These are phyloP conservation scores for Emydocephalus ijimae DNA, from an alignment of 2,113 vertebrate genomes.

Conservation along the genomic window DNA sequence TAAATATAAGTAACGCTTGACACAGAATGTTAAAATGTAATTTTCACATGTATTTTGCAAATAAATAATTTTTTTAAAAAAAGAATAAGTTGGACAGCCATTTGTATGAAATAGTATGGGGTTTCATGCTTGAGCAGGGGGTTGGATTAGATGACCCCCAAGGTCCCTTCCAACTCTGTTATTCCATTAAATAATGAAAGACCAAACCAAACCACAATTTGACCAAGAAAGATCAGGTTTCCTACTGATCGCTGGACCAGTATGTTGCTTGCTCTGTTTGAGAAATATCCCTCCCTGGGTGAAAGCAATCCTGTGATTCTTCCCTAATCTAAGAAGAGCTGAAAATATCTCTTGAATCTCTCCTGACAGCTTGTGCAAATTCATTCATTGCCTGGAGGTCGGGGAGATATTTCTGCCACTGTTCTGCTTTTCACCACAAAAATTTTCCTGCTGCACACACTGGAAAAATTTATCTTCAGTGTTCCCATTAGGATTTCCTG, in stretches of 20 bases:
- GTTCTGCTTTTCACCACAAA: not conserved
- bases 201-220: not conserved
- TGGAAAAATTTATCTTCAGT: not conserved
- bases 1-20: too few relatives aligned
- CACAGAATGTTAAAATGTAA: too few relatives aligned
- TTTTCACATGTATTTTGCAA: too few relatives aligned
- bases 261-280: not conserved
- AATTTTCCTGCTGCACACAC: not conserved
- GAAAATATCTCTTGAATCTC: not conserved
- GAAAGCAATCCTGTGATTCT: not conserved
- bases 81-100: not conserved
- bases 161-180: not conserved
- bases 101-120: not conserved
- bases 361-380: not conserved
- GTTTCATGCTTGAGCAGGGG: not conserved
- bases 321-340: not conserved
- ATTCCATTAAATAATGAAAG: not conserved
- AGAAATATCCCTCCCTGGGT: not conserved
- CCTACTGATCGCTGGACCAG: not conserved
- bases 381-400: fast-evolving
- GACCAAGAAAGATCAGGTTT: not conserved
- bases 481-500: not conserved
- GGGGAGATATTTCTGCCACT: not conserved
- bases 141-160: not conserved
- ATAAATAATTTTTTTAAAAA: too few relatives aligned